Evolutionary conservation across 2,888 invertebrate genomes (phyloP).

Genomic region (Tyria jacobaeae): DNA sequence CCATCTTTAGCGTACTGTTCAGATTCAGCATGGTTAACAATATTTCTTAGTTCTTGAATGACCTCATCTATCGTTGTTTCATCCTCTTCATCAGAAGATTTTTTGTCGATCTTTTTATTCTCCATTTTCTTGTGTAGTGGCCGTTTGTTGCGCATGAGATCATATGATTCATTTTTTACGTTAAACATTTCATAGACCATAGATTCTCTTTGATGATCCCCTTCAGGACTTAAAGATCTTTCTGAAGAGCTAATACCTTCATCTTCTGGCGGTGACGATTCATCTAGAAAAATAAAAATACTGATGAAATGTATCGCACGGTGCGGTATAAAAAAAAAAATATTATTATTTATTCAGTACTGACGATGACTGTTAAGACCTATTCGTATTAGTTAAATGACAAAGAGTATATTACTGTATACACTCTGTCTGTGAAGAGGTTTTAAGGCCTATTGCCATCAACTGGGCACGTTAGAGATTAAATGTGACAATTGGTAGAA

Average conservation of each 20-base stretch:
- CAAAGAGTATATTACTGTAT: too few relatives aligned
- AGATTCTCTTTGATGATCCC: constrained; percentile 87
- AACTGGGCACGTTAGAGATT: too few relatives aligned
- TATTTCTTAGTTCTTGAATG: constrained; percentile 93
- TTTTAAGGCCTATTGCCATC: too few relatives aligned
- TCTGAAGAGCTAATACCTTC: constrained; percentile 96
- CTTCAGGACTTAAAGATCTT: constrained; percentile 91
- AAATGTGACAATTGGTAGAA: too few relatives aligned
- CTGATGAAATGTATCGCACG: too few relatives aligned
- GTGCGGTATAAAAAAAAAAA: too few relatives aligned
- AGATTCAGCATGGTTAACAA: constrained; percentile 94
- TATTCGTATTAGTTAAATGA: too few relatives aligned
- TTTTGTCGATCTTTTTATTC: constrained; percentile 68
- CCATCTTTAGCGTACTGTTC: constrained; percentile 85
- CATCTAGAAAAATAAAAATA: constrained; percentile 74
- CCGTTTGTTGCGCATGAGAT: constrained; percentile 78
- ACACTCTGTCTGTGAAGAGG: too few relatives aligned
- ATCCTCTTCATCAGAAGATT: constrained; percentile 88
- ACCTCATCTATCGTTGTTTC: constrained; percentile 95
- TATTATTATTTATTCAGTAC: too few relatives aligned
- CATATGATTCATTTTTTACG: constrained; percentile 86
- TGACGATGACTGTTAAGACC: too few relatives aligned
- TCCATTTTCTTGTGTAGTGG: constrained; percentile 76
- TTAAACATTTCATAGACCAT: constrained; percentile 88
- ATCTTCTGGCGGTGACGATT: constrained; percentile 93